Evolutionary conservation across 2,113 vertebrate genomes (phyloP), one percentile per base, ranked within the genome.

Genomic region (Psammodynastes pulverulentus): DNA sequence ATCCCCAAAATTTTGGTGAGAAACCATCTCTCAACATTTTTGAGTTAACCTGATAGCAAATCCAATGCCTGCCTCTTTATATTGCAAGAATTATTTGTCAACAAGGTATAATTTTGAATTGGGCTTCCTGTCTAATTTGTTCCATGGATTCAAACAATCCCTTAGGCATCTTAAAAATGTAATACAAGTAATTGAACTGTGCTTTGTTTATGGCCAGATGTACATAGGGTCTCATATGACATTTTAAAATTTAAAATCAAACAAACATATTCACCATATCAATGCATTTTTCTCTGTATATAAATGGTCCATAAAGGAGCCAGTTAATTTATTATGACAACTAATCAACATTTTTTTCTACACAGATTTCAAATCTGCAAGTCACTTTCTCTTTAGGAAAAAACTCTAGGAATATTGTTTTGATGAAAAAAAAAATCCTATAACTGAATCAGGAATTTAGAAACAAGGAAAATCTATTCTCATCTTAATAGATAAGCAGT

Each of bases 101-200:
- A 92, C 26, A 84, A 94, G 72, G 92, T 54, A 0, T n/a, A 94
- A 90, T 93, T 95, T 84, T 92, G 93, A 93, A 93, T 2, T 94
- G 87, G 51, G 89, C 94, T 93, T 49, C 48, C 53, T 93, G 94
- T 92, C 94, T 94, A 94, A 95, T 91, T 67, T 95, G 93, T 89
- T 89, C 53, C 92, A 94, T 86, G 84, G n/a, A 90, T 86, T 94
- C 86, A 84, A 95, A 90, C 67, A 86, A 45, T 4, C 88, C 86
- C 86, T 91, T 62, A 58, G 93, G 46, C 24, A 86, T 58, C 87
- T 92, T 89, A 84, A 84, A 88, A 88, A 87, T 24, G 46, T 34
- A 5, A 26, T 56, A 89, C 21, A 92, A 52, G 53, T 89, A 88
- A 54, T 23, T 84, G 92, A 85, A 88, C 89, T 5, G 54, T 9